Evolutionary conservation across 2,797 vertebrate genomes (phyloP), one percentile per base, ranked within the genome.

Genomic region (Anabas testudineus): DNA sequence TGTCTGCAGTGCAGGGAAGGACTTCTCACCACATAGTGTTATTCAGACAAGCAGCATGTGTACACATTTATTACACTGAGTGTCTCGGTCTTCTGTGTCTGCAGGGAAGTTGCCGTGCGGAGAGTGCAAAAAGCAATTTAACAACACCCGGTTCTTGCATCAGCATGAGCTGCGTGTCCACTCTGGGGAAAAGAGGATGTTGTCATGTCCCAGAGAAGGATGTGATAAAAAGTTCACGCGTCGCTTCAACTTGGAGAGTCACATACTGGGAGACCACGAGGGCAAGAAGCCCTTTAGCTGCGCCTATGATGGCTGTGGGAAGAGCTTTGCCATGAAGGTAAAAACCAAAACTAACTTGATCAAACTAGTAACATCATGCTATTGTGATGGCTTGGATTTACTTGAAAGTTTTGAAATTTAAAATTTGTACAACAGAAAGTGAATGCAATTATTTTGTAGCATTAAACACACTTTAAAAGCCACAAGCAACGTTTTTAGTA

Each of bases 281-380:
- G 92, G 94, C 26, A 78, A 88, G 84, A 95, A 78, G 30, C 86
- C 94, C 0, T 97, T 96, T 13, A 65, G 69, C 51, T 99, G 97
- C 78, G 79, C 93, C 5, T 85, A 92, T 1, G 41, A 86, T 6
- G 94, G 93, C 74, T 99, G 97, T 57, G 92, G 91, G 54, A 97
- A 91, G 85, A 88, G 80, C 0, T 99, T 99, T 55, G 92, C 94
- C 24, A 96, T 98, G 95, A 96, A 96, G 91, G 97, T 96, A 61
- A 64, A 48, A 32, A 4, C 10, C 2, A 13, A 39, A 39, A 16
- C 37, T 16, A 37, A 16, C 32, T 32, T 32, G 32, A 32, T 36
- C 34, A 36, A 13, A 36, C 10, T 32, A 32, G 32, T 8, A 3
- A 12, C 36, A 36, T 12, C n/a, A n/a, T n/a, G n/a, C n/a, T n/a